Evolutionary conservation across 2,888 invertebrate genomes (phyloP), one percentile per base, ranked within the genome.

Genomic region (Metacarcinus magister): DNA sequence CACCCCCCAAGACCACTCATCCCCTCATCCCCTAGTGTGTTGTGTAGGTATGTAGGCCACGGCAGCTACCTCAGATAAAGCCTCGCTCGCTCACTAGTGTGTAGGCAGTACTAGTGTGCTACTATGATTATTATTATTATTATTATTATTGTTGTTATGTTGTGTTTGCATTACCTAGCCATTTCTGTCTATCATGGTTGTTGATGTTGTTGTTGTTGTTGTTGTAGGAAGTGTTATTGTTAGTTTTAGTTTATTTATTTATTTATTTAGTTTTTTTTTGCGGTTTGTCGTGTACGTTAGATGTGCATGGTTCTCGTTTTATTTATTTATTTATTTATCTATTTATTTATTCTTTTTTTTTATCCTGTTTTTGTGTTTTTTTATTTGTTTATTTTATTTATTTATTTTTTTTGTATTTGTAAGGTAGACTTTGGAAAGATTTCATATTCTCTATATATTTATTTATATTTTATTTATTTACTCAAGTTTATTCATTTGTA

Each of bases 1-100:
- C 48, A 32, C 82, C 32, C 89, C 28, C 87, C 32, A 32, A 60
- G 89, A 19, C 90, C 90, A 89, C 94, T n/a, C 75, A 67, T 43
- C 93, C 96, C 96, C 96, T 93, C 95, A 95, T 92, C 96, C 94
- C 95, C 95, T 96, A 96, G 96, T 95, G 93, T 95, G 87, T 94
- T 54, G 95, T 96, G 96, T 96, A 96, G 96, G 96, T 96, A 96
- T 94, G 96, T 96, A 96, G 96, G 96, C 92, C 92, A 96, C 96
- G 95, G 94, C 96, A 95, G 94, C 91, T 96, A 93, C 87, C 96
- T 92, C 96, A 95, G 92, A 48, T 94, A 93, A 54, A 28, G 91
- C 82, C 44, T 94, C 91, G 92, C 44, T 94, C 91, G 92, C 96
- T 96, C 96, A 75, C 91, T 96, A 96, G 96, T 95, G 46, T 92